These are phyloP conservation scores for Himalopsyche anomala DNA, from an alignment of 2,888 invertebrate genomes.

Conservation along the genomic window DNA sequence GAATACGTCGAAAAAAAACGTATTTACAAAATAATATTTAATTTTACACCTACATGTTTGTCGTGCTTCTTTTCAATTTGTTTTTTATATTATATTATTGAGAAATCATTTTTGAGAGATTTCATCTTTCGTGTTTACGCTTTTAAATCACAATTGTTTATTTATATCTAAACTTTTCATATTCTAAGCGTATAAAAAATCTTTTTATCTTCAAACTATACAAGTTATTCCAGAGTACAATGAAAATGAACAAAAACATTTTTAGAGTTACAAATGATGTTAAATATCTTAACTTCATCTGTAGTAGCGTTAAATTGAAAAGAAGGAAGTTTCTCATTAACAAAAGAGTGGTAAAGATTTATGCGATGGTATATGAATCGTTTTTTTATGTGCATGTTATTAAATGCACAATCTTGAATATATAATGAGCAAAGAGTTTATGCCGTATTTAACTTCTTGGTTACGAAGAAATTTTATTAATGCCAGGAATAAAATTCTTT, in stretches of 20 bases:
- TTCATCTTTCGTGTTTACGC: conserved; percentile 8
- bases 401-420: conserved; percentile 47
- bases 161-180: conserved; percentile 16
- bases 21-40: no score
- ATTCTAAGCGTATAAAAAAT: not conserved
- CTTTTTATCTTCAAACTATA: not conserved
- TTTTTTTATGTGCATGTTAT: conserved; percentile 12
- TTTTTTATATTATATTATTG: not conserved
- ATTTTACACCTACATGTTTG: no score
- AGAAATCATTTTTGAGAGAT: not conserved
- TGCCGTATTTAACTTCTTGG: not conserved
- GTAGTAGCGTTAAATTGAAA: conserved; percentile 59
- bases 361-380: conserved; percentile 47
- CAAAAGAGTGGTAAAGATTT: conserved; percentile 61
- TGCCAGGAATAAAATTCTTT: not conserved
- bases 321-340: conserved; percentile 64
- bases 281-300: conserved; percentile 63
- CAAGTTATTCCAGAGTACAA: conserved; percentile 42
- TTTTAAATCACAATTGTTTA: conserved; percentile 10
- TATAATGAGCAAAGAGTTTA: conserved; percentile 41
- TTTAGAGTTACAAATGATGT: conserved; percentile 64
- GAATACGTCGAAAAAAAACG: no score
- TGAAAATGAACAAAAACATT: conserved; percentile 54
- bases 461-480: not conserved
- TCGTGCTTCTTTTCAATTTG: no score